Percentiles rank a stretch among this genome's conserved stretches.
These are phyloP conservation scores for Heliothis virescens DNA, from an alignment of 1,140 invertebrate genomes.

Conservation along the genomic window DNA sequence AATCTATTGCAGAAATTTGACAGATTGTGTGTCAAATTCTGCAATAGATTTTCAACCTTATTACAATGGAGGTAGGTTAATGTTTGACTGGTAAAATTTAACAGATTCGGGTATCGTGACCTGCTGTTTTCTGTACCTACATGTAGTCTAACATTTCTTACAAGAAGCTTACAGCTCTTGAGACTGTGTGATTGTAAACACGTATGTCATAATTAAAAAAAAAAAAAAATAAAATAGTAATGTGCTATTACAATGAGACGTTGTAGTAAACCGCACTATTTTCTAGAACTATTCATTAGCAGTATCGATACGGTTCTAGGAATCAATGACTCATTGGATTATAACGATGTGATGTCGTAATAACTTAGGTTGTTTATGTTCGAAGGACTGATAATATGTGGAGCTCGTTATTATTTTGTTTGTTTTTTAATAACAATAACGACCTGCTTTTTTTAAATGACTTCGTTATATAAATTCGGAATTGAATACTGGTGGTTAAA, in stretches of 20 bases:
- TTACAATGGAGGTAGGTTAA: too few relatives aligned
- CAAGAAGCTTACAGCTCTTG: not conserved
- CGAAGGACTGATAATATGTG: not conserved
- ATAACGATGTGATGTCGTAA: not conserved
- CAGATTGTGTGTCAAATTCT: too few relatives aligned
- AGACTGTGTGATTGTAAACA: not conserved
- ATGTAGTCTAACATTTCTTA: not conserved
- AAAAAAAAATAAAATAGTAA: too few relatives aligned
- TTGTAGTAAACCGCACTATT: conserved; percentile 8
- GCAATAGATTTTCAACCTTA: too few relatives aligned
- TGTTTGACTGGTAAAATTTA: too few relatives aligned
- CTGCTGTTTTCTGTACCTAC: too few relatives aligned
- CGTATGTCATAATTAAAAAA: not conserved
- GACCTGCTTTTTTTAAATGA: too few relatives aligned
- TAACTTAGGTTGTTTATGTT: not conserved
- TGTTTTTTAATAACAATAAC: not conserved
- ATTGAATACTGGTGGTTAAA: too few relatives aligned
- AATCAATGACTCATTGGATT: conserved; percentile 2
- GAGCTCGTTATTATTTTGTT: not conserved
- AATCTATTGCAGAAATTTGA: too few relatives aligned
- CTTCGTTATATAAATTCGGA: too few relatives aligned
- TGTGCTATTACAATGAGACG: not conserved
- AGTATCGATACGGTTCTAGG: conserved; percentile 18
- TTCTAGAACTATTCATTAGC: conserved; percentile 19
- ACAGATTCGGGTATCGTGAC: too few relatives aligned